These are phyloP conservation scores for Ptilonorhynchus violaceus DNA, from an alignment of 2,113 vertebrate species.

Conservation along the genomic window DNA sequence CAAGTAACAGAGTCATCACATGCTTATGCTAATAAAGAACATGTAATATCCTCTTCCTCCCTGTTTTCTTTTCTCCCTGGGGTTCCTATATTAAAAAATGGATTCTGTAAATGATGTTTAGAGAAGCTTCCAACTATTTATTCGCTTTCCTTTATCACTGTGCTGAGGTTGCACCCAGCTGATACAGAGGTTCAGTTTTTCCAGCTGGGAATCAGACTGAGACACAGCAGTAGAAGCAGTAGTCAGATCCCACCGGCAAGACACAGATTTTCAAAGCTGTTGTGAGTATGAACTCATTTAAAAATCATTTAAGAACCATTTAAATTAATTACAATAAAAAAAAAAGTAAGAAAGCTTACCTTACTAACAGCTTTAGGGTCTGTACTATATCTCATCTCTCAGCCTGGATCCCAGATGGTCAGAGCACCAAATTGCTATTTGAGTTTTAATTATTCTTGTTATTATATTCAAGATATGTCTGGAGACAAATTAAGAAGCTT, in stretches of 20 bases:
- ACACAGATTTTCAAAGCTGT: conserved; percentile 38
- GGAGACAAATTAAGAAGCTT: conserved; percentile 31
- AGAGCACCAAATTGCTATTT: conserved; percentile 39
- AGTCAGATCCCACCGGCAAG: conserved; percentile 15
- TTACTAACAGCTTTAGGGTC: conserved; percentile 39
- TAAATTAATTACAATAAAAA: conserved; percentile 39
- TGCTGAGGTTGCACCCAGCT: not conserved
- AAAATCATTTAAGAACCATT: conserved; percentile 49
- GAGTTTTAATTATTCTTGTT: conserved; percentile 50
- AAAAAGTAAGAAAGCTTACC: conserved; percentile 23
- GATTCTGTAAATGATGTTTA: not conserved
- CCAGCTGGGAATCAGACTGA: conserved; percentile 29
- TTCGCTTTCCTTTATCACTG: not conserved
- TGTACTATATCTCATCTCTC: conserved; percentile 19
- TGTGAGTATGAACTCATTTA: conserved; percentile 39
- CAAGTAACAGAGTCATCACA: not conserved
- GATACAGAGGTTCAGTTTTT: not conserved
- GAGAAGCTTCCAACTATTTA: conserved; percentile 21
- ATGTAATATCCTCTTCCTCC: not conserved
- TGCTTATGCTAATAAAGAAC: not conserved
- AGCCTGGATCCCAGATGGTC: conserved; percentile 50
- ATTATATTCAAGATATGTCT: conserved; percentile 28
- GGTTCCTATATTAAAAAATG: not conserved
- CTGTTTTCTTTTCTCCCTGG: not conserved
- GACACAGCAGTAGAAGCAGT: not conserved